A percentile compares a stretch with the other conserved stretches of the same genome.
phyloP scores from a whole-genome alignment of 1,140 invertebrate genomes.

The Fopius arisanus region DNA sequence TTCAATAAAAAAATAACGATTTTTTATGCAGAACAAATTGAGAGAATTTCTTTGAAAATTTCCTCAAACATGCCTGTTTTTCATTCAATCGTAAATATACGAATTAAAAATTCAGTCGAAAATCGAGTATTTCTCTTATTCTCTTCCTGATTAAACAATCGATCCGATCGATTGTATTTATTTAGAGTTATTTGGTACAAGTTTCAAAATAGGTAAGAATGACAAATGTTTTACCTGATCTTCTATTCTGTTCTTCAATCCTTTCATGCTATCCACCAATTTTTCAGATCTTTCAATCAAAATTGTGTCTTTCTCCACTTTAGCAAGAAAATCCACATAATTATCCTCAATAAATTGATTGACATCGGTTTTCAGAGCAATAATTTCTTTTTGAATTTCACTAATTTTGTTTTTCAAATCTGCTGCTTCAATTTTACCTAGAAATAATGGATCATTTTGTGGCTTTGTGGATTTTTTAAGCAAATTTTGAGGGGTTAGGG shows the following conservation, averaged over 20 bases:
- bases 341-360: constrained; percentile 65
- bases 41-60: too few species aligned
- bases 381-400: constrained; percentile 66
- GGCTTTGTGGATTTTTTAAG: neutral
- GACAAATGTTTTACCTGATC: constrained; percentile 48
- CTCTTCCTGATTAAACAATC: too few species aligned
- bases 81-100: too few species aligned
- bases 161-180: too few species aligned
- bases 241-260: constrained; percentile 65
- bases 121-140: too few species aligned
- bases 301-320: constrained; percentile 63
- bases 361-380: constrained; percentile 66
- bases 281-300: constrained; percentile 62
- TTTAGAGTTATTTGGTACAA: too few species aligned
- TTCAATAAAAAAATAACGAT: too few species aligned
- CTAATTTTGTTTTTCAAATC: constrained; percentile 64
- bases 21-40: too few species aligned
- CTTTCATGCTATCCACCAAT: constrained; percentile 63
- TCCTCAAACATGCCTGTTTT: too few species aligned
- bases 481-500: neutral
- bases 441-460: constrained; percentile 11
- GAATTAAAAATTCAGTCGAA: too few species aligned
- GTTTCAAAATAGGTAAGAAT: neutral
- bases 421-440: constrained; percentile 50
- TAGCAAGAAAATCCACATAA: constrained; percentile 65